These are phyloP conservation scores for Sialia sialis DNA, from an alignment of 2,113 vertebrate genomes.

Conservation along the genomic window DNA sequence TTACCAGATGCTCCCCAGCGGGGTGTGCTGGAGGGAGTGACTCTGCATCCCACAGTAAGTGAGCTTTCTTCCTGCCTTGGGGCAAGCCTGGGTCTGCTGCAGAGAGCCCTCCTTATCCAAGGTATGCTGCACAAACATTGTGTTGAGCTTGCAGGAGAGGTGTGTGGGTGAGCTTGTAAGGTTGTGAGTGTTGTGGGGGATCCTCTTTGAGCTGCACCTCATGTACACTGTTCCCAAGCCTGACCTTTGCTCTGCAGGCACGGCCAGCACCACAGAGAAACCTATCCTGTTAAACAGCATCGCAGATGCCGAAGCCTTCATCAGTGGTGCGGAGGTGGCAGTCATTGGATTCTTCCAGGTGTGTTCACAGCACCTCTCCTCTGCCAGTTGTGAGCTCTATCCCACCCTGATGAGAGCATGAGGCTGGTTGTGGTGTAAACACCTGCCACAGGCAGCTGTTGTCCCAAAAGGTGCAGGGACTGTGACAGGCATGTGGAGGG, in stretches of 20 bases:
- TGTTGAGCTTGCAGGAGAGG: not conserved
- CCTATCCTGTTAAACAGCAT: conserved; percentile 62
- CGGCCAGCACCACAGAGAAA: not conserved
- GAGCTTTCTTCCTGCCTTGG: not conserved
- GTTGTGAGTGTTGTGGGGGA: not conserved
- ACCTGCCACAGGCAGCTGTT: not conserved
- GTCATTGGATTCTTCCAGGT: conserved; percentile 93
- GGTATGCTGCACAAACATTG: not conserved
- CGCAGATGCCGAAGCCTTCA: conserved; percentile 70
- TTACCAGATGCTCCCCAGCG: not conserved
- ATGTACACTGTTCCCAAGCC: not conserved
- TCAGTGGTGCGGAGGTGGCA: conserved; percentile 79
- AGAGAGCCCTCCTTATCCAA: not conserved
- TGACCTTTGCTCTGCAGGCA: conserved; percentile 50
- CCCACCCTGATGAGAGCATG: not conserved
- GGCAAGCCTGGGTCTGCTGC: not conserved
- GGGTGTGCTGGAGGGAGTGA: not conserved
- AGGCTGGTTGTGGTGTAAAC: not conserved
- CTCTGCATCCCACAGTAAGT: conserved; percentile 58
- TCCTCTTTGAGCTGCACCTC: not conserved
- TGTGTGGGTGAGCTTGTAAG: not conserved
- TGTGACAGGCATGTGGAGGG: not conserved
- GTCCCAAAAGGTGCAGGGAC: not conserved
- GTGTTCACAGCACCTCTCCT: not conserved
- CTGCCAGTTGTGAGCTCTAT: not conserved